Evolutionary conservation across 2,113 vertebrate species (phyloP), one percentile per base, ranked within the genome.

Genomic region (Puma concolor): DNA sequence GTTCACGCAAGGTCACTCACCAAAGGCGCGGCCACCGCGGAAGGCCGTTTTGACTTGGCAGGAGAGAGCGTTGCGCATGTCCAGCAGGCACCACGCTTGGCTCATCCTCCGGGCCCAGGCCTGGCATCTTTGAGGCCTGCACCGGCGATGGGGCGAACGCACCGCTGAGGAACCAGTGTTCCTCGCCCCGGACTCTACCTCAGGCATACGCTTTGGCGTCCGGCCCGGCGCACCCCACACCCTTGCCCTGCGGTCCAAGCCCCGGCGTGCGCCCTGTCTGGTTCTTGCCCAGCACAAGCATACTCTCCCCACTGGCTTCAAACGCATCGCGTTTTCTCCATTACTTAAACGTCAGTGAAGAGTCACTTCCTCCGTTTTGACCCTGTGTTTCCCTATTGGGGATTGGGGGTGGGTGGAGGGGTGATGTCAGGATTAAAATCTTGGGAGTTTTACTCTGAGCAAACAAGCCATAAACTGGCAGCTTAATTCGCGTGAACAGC

Each of bases 401-500:
- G 31, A 3, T 1, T 57, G 41, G 38, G 16, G 27, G 13, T 31
- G 27, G 29, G 33, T 33, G 50, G 85, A 57, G 44, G 54, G 11
- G 67, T 87, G 81, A 69, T n/a, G 74, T 95, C 67, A 38, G 76
- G 52, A 87, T 92, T 72, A 54, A 92, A 89, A 95, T 89, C 54
- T 69, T 38, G 50, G 41, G 48, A 67, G 54, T 50, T 88, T 82
- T 81, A 27, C 21, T 91, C 67, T 66, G 77, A 93, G 44, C 64
- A 29, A 92, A 96, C 38, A 66, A 79, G 29, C 44, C 94, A 50
- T 69, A 69, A 87, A 83, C 64, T 11, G 50, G 31, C 57, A 83
- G 64, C 31, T 94, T 29, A 48, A 90, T 71, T 84, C 36, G 3
- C 4, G 16, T 4, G 36, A 31, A 74, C 64, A n/a, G 31, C 33